phyloP scores from a whole-genome alignment of 2,113 vertebrate species.

The Columba janthina region DNA sequence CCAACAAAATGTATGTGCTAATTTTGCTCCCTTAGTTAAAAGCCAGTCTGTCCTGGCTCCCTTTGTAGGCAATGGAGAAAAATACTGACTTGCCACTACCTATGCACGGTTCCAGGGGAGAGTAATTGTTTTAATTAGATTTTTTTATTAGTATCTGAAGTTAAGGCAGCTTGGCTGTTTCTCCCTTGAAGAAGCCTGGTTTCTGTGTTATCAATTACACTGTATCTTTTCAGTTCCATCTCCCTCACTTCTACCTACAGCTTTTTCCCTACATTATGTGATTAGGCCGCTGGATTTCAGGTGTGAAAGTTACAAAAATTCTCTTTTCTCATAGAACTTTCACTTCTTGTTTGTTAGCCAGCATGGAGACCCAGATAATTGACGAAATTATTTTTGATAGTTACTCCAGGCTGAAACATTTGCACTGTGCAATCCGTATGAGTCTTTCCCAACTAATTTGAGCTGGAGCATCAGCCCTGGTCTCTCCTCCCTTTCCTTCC shows the following conservation, averaged over 20 bases:
- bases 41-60: neutral
- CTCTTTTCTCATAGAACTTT: neutral
- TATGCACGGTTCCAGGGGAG: neutral
- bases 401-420: neutral
- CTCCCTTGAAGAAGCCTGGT: neutral
- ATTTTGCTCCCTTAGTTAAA: neutral
- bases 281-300: neutral
- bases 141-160: neutral
- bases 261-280: neutral
- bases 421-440: too few species aligned
- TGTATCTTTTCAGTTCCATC: neutral
- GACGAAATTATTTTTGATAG: neutral
- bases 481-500: neutral
- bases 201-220: neutral
- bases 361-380: neutral
- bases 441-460: neutral
- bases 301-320: neutral
- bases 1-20: neutral
- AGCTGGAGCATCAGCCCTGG: neutral
- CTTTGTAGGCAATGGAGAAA: neutral
- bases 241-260: neutral
- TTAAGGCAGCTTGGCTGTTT: neutral
- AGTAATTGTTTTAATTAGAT: constrained; percentile 29
- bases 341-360: neutral
- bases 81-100: neutral